Evolutionary conservation across 2,888 invertebrate genomes (phyloP).

Genomic region (Morinoia aosen): DNA sequence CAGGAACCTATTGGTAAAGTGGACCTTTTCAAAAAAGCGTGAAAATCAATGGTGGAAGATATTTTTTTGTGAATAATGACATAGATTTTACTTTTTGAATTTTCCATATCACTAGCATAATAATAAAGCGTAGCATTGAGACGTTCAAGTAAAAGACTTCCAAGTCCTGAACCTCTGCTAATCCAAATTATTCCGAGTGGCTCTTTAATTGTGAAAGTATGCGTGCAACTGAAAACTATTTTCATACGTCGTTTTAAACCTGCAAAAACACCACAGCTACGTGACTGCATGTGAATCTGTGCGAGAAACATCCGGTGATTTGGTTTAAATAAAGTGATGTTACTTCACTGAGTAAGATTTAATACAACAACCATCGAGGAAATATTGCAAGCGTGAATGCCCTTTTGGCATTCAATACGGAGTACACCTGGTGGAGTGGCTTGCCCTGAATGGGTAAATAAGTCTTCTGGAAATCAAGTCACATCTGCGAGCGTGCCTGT

Average conservation of each 20-base stretch:
- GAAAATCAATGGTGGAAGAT: not conserved
- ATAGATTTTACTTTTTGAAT: conserved; percentile 17
- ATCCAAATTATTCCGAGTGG: not conserved
- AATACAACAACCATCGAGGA: not conserved
- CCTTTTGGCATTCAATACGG: not conserved
- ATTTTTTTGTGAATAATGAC: not conserved
- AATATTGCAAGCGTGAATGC: not conserved
- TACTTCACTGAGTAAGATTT: not conserved
- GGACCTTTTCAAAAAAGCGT: not conserved
- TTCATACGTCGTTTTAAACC: too few relatives aligned
- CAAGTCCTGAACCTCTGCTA: not conserved
- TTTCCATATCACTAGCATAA: conserved; percentile 9
- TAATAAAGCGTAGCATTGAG: not conserved
- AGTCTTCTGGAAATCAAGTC: not conserved
- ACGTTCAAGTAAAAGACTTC: not conserved
- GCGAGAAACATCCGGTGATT: too few relatives aligned
- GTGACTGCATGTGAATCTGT: too few relatives aligned
- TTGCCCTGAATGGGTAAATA: not conserved
- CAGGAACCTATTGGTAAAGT: not conserved
- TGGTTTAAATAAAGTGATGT: not conserved
- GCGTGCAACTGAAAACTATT: too few relatives aligned
- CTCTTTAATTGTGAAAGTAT: not conserved
- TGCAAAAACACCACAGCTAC: too few relatives aligned
- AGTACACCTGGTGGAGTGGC: not conserved
- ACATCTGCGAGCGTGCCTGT: not conserved